Evolutionary conservation across 2,113 vertebrate genomes (phyloP).

Genomic region (Clinocottus analis): DNA sequence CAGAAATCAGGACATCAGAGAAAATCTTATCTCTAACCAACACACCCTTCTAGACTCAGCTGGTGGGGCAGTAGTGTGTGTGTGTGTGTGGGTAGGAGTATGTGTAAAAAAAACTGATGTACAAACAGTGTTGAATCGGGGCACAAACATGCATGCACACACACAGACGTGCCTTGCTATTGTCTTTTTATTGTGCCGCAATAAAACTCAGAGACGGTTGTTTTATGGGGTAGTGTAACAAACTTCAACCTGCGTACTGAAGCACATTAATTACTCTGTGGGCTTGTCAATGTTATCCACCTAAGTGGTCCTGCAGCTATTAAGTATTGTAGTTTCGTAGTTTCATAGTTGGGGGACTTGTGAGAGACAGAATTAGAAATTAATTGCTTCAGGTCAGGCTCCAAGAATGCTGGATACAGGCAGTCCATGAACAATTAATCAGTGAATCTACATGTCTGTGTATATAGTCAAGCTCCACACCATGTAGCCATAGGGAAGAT

Average conservation of each 20-base stretch:
- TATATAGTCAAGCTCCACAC: not conserved
- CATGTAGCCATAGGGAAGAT: no score
- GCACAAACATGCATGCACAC: not conserved
- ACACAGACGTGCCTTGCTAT: not conserved
- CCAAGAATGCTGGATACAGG: not conserved
- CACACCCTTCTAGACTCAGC: slow-evolving; percentile 65
- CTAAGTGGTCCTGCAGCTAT: not conserved
- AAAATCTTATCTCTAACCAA: slow-evolving; percentile 73
- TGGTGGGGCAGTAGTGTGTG: slow-evolving; percentile 36
- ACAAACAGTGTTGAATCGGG: not conserved
- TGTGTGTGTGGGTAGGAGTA: slow-evolving; percentile 12
- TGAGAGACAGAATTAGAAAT: not conserved
- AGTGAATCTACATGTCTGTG: not conserved
- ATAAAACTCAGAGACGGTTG: not conserved
- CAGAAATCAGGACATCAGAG: slow-evolving; percentile 70
- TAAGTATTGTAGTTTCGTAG: not conserved
- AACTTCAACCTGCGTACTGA: not conserved
- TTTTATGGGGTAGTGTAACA: not conserved
- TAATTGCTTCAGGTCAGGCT: not conserved
- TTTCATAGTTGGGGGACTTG: not conserved
- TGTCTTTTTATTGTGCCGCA: not conserved
- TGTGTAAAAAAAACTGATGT: not conserved
- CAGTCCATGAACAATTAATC: not conserved
- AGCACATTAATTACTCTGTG: not conserved
- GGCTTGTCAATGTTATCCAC: not conserved